A percentile compares a stretch with the other conserved stretches of the same genome.
Evolutionary conservation across 2,797 vertebrate species (phyloP).

Genomic region (Sylvia borin): DNA sequence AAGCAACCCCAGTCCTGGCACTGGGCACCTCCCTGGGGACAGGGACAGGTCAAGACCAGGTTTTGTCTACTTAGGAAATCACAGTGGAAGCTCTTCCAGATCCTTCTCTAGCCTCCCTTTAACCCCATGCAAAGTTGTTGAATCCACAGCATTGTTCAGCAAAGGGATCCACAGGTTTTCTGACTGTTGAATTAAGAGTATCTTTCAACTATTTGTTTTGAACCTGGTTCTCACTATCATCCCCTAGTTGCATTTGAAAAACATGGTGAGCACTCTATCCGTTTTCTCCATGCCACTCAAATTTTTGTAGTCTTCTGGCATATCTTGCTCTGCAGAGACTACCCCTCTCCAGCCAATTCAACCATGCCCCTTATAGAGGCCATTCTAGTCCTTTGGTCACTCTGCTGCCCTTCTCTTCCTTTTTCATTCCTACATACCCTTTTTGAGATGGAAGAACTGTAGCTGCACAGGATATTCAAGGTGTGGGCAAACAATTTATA

Average conservation of each 20-base stretch:
- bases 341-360: background rate
- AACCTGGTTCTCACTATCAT: background rate
- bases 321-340: background rate
- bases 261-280: background rate
- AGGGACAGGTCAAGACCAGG: too few species aligned
- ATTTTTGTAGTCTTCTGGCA: background rate
- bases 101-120: background rate
- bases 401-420: background rate
- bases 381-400: background rate
- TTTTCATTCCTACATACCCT: background rate
- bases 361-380: background rate
- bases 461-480: background rate
- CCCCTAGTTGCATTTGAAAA: background rate
- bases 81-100: background rate
- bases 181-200: background rate
- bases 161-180: background rate
- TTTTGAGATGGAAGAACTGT: background rate
- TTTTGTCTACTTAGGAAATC: background rate
- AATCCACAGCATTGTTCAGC: background rate
- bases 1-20: background rate
- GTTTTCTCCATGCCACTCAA: background rate
- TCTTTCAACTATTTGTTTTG: background rate
- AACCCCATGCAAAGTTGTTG: background rate
- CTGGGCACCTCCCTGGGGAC: background rate
- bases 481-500: background rate